Evolutionary conservation across 2,113 vertebrate species (phyloP).

Genomic region (Sorex araneus): DNA sequence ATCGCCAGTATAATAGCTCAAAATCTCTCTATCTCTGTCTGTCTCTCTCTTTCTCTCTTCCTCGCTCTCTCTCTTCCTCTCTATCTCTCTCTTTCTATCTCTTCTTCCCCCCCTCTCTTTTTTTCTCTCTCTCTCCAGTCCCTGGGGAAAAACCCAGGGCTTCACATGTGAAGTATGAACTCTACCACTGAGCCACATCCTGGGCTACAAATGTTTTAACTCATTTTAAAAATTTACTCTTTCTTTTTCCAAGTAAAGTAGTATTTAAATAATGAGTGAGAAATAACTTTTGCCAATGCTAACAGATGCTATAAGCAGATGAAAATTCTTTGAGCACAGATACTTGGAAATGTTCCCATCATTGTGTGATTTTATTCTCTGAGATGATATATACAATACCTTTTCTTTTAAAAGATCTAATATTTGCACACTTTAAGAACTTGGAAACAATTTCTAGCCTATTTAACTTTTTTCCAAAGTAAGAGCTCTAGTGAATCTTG

Average conservation of each 20-base stretch:
- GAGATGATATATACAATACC: neutral
- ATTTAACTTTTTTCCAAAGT: slow-evolving; percentile 75
- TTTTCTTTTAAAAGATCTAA: slow-evolving; percentile 40
- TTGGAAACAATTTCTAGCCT: slow-evolving; percentile 74
- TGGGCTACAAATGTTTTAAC: no score
- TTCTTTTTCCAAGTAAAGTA: neutral
- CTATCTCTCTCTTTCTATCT: no score
- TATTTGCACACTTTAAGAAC: slow-evolving; percentile 55
- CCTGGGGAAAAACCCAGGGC: no score
- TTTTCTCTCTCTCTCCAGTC: no score
- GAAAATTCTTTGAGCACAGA: neutral
- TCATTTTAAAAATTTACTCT: no score
- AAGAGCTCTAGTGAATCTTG: slow-evolving; percentile 68
- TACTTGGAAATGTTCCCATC: slow-evolving; percentile 29
- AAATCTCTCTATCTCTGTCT: no score
- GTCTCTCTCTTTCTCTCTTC: no score
- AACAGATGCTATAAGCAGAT: neutral
- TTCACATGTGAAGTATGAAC: no score
- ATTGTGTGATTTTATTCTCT: neutral
- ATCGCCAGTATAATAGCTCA: no score
- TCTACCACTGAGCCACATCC: no score
- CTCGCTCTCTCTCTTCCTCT: no score
- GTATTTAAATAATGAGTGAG: slow-evolving; percentile 15
- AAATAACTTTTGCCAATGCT: slow-evolving; percentile 59
- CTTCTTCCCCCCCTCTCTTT: no score